Percentiles rank a stretch among this genome's conserved stretches.
Conservation (phyloP, 2,113 vertebrate genomes). For the Electrona antarctica region DNA sequence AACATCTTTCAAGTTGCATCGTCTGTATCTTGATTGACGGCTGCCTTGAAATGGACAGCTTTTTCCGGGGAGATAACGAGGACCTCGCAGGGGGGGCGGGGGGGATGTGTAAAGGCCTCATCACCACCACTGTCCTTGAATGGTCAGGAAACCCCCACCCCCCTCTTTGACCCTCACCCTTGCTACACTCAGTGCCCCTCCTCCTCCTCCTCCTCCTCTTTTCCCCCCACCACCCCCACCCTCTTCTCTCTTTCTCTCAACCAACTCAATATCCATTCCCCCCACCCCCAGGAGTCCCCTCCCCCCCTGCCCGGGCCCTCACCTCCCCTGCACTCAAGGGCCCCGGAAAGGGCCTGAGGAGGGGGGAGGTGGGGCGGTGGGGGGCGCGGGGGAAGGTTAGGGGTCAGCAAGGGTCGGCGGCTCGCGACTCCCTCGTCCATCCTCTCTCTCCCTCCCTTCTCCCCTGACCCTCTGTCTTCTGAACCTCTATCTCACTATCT, state of each 20-base stretch:
- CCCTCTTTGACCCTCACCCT: slow-evolving; percentile 3
- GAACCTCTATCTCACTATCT: too few relatives aligned
- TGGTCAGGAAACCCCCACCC: slow-evolving; percentile 21
- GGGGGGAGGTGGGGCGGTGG: too few relatives aligned
- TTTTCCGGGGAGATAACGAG: too few relatives aligned
- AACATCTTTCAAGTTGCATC: background rate
- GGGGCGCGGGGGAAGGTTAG: slow-evolving; percentile 1
- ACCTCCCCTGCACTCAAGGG: background rate
- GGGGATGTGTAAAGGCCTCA: background rate
- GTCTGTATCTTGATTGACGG: background rate
- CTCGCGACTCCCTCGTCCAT: slow-evolving; percentile 31
- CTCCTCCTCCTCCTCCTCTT: slow-evolving; percentile 6
- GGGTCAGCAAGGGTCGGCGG: slow-evolving; percentile 61
- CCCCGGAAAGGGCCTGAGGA: slow-evolving; percentile 5
- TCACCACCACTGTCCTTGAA: slow-evolving; percentile 25
- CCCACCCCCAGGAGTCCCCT: too few relatives aligned
- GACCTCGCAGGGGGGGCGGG: too few relatives aligned
- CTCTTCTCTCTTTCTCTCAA: slow-evolving; percentile 16
- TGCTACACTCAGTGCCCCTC: background rate
- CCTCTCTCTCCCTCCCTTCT: slow-evolving; percentile 25
- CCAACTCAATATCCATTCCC: slow-evolving; percentile 53
- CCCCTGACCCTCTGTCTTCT: slow-evolving; percentile 2
- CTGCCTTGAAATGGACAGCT: too few relatives aligned
- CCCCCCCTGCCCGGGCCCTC: background rate
- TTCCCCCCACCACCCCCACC: background rate